Base-by-base conservation (phyloP, 1,140 invertebrate genomes). In the Holotrichia oblita region DNA sequence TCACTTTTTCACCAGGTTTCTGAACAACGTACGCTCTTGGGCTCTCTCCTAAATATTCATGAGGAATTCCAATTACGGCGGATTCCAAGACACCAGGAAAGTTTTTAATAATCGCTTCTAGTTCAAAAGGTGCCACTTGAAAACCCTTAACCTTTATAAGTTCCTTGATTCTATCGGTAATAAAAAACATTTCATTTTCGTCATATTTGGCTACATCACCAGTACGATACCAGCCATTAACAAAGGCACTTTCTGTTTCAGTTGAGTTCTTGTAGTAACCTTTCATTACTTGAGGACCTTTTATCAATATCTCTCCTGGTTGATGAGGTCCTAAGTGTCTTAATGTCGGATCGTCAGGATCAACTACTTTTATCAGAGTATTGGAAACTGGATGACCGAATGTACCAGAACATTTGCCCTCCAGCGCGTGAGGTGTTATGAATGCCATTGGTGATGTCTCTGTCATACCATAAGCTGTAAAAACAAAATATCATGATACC, bases 61-160 rank as follows among this genome's bases (percentile, higher is more conserved):
- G 91, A 0, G 94, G 92, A 59, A 96, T 88, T 76, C 96, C 96
- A 81, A 98, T 88, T 0, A 98, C 96, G 0, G 93, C 96, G 0
- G 93, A 94, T 84, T 98, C 96, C 3, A 87, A 82, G 0, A 98
- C 87, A 73, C 91, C 91, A 0, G 94, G 92, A 87, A 97, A 94
- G 40, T 89, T 89, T 77, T 94, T 88, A 14, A 98, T 84, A n/a
- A 97, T 81, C 17, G 91, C 93, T 88, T 98, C 96, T 44, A 98
- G 84, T 87, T 97, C 96, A 0, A 96, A 94, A 8, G 97, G 97
- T 6, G 96, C 89, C 8, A 98, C 96, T 76, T 96, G 91, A 64
- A 91, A 89, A 27, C 92, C 93, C 85, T 93, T 94, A 69, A 95
- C 94, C 89, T 96, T 97, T 77, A 96, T 96, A 3, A 96, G 89